These are phyloP conservation scores for Pyrrhia umbra DNA, from an alignment of 2,888 invertebrate genomes.

Conservation along the genomic window DNA sequence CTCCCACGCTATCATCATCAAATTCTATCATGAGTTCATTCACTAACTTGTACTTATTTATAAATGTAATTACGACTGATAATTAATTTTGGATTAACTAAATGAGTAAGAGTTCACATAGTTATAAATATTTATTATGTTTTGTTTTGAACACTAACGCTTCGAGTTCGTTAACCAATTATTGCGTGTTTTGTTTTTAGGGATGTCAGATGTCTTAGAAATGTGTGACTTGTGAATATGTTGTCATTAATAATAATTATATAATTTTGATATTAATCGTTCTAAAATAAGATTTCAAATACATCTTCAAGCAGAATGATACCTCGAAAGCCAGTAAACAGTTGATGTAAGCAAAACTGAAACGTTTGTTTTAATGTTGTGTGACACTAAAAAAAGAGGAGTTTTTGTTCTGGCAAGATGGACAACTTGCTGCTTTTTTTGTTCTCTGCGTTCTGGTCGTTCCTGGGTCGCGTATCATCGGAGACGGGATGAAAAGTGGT, in stretches of 20 bases:
- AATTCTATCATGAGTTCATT: slow-evolving; percentile 43
- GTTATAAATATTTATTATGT: slow-evolving; percentile 43
- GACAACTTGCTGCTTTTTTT: no score
- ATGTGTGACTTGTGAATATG: background rate
- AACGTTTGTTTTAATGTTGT: no score
- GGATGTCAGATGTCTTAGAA: slow-evolving; percentile 5
- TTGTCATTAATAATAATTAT: background rate
- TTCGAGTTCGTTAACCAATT: slow-evolving; percentile 25
- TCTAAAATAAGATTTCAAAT: background rate
- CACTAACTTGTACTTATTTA: slow-evolving; percentile 31
- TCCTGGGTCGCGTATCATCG: no score
- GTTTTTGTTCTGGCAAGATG: no score
- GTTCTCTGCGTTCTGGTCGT: no score
- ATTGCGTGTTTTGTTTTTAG: slow-evolving; percentile 19
- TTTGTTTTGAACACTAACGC: slow-evolving; percentile 26
- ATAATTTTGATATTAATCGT: background rate
- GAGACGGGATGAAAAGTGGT: no score
- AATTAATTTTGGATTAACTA: slow-evolving; percentile 42
- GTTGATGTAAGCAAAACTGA: background rate
- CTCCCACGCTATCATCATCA: slow-evolving; percentile 40
- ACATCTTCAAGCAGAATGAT: background rate
- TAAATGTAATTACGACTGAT: slow-evolving; percentile 44
- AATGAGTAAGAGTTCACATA: slow-evolving; percentile 34
- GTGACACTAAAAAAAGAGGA: no score
- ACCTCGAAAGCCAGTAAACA: background rate